Evolutionary conservation across 2,113 vertebrate species (phyloP).

Genomic region (Neolamprologus sp.): DNA sequence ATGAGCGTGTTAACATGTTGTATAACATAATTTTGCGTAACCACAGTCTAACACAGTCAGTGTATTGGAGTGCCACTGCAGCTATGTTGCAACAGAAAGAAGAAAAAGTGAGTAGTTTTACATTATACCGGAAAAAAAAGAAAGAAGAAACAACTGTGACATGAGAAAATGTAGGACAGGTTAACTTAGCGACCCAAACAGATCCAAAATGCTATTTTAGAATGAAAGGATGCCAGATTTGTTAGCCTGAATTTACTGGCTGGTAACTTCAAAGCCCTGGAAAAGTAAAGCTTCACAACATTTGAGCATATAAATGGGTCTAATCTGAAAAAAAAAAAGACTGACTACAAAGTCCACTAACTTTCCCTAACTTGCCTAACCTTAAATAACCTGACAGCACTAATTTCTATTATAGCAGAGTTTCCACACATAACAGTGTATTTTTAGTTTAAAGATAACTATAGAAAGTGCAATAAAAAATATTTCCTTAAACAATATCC

Average conservation of each 20-base stretch:
- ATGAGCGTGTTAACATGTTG: not conserved
- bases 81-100: not conserved
- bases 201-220: not conserved
- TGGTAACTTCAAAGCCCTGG: not conserved
- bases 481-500: not conserved
- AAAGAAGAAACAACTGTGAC: not conserved
- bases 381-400: not conserved
- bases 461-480: not conserved
- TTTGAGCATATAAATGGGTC: not conserved
- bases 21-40: not conserved
- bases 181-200: not conserved
- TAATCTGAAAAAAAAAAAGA: not conserved
- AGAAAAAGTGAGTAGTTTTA: not conserved
- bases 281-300: not conserved
- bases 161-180: not conserved
- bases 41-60: not conserved
- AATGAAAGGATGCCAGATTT: not conserved
- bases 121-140: not conserved
- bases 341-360: not conserved
- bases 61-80: not conserved
- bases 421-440: not conserved
- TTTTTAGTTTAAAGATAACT: not conserved
- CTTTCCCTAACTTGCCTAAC: not conserved
- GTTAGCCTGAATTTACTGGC: not conserved
- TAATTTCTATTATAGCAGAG: not conserved